Evolutionary conservation across 1,140 invertebrate genomes (phyloP).

Genomic region (Lethrus apterus): DNA sequence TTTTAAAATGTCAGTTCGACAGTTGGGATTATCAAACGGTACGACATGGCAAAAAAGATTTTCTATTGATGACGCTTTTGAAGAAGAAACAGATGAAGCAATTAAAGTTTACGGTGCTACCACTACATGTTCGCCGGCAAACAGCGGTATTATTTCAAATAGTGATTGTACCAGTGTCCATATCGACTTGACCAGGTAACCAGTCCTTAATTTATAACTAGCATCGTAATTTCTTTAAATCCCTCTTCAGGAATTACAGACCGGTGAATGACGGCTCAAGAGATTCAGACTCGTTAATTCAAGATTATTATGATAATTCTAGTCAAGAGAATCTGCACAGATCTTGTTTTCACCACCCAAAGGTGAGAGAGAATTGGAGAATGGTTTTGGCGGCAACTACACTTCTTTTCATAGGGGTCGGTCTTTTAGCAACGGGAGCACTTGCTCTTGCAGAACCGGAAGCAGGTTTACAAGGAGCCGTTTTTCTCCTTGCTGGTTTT

Average conservation of each 20-base stretch:
- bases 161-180: slow-evolving; percentile 30
- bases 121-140: slow-evolving; percentile 35
- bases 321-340: slow-evolving; percentile 49
- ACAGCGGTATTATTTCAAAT: slow-evolving; percentile 21
- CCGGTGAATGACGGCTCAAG: slow-evolving; percentile 61
- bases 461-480: slow-evolving; percentile 66
- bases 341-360: slow-evolving; percentile 75
- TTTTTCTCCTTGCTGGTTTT: slow-evolving; percentile 72
- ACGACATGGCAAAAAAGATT: slow-evolving; percentile 49
- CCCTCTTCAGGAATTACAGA: slow-evolving; percentile 56
- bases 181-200: slow-evolving; percentile 23
- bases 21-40: slow-evolving; percentile 29
- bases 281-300: slow-evolving; percentile 73
- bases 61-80: slow-evolving; percentile 75
- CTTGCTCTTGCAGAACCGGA: slow-evolving; percentile 60
- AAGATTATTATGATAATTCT: slow-evolving; percentile 57
- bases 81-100: slow-evolving; percentile 71
- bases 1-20: slow-evolving; percentile 19
- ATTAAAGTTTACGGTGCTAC: slow-evolving; percentile 69
- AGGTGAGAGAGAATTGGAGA: slow-evolving; percentile 78
- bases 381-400: slow-evolving; percentile 71
- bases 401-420: slow-evolving; percentile 67
- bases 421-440: slow-evolving; percentile 64
- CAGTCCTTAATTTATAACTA: neutral
- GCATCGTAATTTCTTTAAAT: neutral